Percentiles rank a stretch among this genome's conserved stretches.
These are phyloP conservation scores for Oceanodroma tethys DNA, from an alignment of 2,113 vertebrate species.

Conservation along the genomic window DNA sequence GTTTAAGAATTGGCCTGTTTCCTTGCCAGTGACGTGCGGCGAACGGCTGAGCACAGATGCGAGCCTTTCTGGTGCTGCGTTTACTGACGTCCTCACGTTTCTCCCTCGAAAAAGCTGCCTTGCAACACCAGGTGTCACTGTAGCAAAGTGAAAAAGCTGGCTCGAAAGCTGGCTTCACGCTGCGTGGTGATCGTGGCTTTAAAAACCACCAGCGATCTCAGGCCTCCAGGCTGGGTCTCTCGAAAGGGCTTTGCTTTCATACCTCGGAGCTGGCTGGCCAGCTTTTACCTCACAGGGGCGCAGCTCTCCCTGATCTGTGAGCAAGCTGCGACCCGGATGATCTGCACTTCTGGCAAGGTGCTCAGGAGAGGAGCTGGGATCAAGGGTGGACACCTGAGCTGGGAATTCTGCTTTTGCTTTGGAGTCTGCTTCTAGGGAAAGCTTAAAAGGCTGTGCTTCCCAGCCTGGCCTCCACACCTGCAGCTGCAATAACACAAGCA, in stretches of 20 bases:
- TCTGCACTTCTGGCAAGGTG: background rate
- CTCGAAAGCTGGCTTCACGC: rapidly evolving
- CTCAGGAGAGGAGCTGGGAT: background rate
- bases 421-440: background rate
- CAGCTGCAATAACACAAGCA: background rate
- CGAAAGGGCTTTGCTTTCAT: rapidly evolving
- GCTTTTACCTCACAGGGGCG: no score
- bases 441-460: background rate
- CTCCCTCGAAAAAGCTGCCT: background rate
- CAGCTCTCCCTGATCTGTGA: no score
- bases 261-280: rapidly evolving
- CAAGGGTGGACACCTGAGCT: background rate
- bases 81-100: rapidly evolving
- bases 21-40: rapidly evolving
- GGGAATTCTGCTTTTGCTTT: background rate
- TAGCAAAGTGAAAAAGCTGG: background rate
- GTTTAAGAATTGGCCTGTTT: background rate
- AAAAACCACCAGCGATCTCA: background rate
- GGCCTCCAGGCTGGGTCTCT: no score
- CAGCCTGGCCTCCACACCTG: background rate
- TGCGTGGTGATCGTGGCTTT: rapidly evolving
- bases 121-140: slow-evolving; percentile 48
- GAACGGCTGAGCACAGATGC: background rate
- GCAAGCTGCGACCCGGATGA: rapidly evolving
- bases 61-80: background rate